phyloP scores from a whole-genome alignment of 1,140 invertebrate species.

The Pteromalus puparum region DNA sequence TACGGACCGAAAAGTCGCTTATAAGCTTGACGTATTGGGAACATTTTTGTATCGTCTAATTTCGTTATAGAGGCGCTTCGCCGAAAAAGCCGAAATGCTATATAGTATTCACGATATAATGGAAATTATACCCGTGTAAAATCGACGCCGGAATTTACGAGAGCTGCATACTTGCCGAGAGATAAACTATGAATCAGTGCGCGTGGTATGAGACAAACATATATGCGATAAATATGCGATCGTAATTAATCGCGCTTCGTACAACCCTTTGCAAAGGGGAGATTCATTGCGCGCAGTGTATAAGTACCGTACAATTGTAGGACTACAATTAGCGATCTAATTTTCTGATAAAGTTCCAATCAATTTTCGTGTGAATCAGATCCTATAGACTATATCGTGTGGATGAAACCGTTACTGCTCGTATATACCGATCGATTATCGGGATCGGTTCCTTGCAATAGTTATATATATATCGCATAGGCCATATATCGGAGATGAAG shows the following conservation, averaged over 20 bases:
- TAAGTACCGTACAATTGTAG: neutral
- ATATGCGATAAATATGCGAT: neutral
- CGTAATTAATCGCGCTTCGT: neutral
- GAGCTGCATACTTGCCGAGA: too few species aligned
- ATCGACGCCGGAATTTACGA: too few species aligned
- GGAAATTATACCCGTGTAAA: neutral
- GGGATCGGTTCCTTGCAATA: neutral
- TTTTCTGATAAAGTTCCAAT: conserved; percentile 26
- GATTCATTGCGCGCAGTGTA: neutral
- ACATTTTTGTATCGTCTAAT: neutral
- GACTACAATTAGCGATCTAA: conserved; percentile 17
- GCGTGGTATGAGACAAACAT: too few species aligned
- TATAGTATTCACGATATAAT: neutral
- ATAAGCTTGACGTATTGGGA: conserved; percentile 2
- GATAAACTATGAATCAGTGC: neutral
- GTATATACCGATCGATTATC: neutral
- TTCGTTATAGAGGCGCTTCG: too few species aligned
- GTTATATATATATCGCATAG: neutral
- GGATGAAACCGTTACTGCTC: neutral
- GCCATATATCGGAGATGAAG: neutral
- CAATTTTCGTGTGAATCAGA: conserved; percentile 12
- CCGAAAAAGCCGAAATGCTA: too few species aligned
- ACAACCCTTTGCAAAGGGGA: neutral
- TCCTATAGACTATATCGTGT: neutral
- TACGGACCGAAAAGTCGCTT: neutral